Evolutionary conservation across 2,113 vertebrate genomes (phyloP), one percentile per base, ranked within the genome.

Genomic region (Archocentrus centrarchus): DNA sequence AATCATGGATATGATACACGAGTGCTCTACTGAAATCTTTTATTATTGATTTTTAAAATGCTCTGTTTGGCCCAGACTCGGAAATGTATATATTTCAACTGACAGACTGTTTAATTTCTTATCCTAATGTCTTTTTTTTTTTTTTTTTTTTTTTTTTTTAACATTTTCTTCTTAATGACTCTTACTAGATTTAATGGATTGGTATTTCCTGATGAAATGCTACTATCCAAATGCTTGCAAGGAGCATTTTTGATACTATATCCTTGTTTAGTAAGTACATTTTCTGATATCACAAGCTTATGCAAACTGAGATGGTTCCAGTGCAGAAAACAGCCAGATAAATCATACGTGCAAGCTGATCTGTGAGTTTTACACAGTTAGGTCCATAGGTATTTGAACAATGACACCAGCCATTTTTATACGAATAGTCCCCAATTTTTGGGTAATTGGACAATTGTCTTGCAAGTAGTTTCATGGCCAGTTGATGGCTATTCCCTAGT

Each of bases 41-140:
- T 85, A 50, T 73, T 77, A 94, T 94, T 88, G 93, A 94, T 94
- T 93, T 93, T 92, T 82, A 83, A 94, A 93, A 93, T 88, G 93
- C 86, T 80, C 77, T 17, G 7, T 92, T 92, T 77, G 88, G 88
- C 87, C 32, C 17, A 22, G 68, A 82, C 47, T 79, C 68, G 77
- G 70, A 76, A 83, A 86, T 89, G 44, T 86, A 88, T 89, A 75
- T 84, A 88, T 89, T 79, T 87, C 81, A 85, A 92, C 86, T 87
- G 73, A 91, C 89, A 75, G 79, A 57, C 86, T 63, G 88, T 82
- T 68, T 84, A 61, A 86, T 89, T 85, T 59, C 59, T 53, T 83
- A 58, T 62, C 55, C 60, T 73, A 68, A 50, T 47, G 44, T 39
- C 81, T 66, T 73, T 59, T 61, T 86, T 78, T 83, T 82, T 17